These are phyloP conservation scores for Chaetoderma sp. DNA, from an alignment of 2,888 invertebrate genomes.

Conservation along the genomic window DNA sequence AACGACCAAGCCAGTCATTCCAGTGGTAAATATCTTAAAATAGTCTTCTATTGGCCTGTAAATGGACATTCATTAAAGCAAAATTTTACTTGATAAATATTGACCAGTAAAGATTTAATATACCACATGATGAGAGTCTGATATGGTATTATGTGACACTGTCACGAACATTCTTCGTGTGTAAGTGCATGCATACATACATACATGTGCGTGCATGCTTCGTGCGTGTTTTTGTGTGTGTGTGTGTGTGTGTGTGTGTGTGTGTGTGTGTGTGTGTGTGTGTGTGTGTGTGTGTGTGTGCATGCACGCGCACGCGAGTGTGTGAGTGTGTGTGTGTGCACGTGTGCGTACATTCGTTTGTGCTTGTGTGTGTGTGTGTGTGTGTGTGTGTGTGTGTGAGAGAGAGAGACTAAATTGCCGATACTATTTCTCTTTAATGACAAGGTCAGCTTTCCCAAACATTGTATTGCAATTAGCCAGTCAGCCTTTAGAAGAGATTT, in stretches of 20 bases:
- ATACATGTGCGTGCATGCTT: background rate
- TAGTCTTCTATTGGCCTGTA: too few species aligned
- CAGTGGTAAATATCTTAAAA: too few species aligned
- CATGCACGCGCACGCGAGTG: slow-evolving; percentile 15
- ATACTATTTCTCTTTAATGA: background rate
- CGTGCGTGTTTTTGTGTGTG: slow-evolving; percentile 16
- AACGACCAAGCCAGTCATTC: too few species aligned
- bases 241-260: slow-evolving; percentile 11
- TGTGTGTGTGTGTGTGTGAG: slow-evolving; percentile 2
- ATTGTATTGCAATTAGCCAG: too few species aligned
- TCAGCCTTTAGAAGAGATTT: too few species aligned
- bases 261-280: slow-evolving; percentile 23
- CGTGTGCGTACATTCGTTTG: slow-evolving; percentile 18
- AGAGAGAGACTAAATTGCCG: background rate
- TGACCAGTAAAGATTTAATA: too few species aligned
- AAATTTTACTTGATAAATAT: too few species aligned
- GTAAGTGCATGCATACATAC: slow-evolving; percentile 5
- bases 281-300: slow-evolving; percentile 27
- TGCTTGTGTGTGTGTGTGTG: slow-evolving; percentile 11
- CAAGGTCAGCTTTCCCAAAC: too few species aligned
- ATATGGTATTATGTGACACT: too few species aligned
- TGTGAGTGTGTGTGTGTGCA: slow-evolving; percentile 22
- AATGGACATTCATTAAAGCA: too few species aligned
- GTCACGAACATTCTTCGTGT: too few species aligned
- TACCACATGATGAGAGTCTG: too few species aligned